Evolutionary conservation across 2,113 vertebrate genomes (phyloP).

Genomic region (Thamnaconus septentrionalis): DNA sequence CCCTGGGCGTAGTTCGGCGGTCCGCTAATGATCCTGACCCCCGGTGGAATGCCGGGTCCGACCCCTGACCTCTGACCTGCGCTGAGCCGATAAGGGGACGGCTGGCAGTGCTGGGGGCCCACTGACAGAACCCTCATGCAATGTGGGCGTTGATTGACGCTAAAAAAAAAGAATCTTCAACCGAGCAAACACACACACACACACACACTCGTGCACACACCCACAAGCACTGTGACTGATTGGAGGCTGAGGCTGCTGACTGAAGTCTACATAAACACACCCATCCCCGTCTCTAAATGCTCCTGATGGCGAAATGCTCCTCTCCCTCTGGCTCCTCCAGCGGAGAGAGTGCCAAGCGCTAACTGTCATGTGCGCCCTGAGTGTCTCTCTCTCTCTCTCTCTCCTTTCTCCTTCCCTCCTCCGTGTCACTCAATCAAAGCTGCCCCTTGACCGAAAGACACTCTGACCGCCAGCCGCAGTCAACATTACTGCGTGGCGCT

Average conservation of each 20-base stretch:
- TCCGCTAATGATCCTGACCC: slow-evolving; percentile 30
- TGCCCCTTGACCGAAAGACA: too few species aligned
- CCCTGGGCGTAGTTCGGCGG: not conserved
- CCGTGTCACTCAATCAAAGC: not conserved
- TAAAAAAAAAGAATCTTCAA: not conserved
- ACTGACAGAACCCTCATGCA: slow-evolving; percentile 13
- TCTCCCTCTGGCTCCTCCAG: slow-evolving; percentile 25
- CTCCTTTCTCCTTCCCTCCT: slow-evolving; percentile 4
- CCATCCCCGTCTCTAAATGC: slow-evolving; percentile 28
- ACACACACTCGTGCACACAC: slow-evolving; percentile 22
- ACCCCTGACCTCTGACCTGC: slow-evolving; percentile 47
- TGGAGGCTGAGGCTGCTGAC: slow-evolving; percentile 28
- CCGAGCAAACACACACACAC: not conserved
- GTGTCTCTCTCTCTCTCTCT: not conserved
- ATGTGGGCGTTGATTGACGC: slow-evolving; percentile 17
- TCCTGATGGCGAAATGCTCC: slow-evolving; percentile 29
- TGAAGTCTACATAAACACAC: slow-evolving; percentile 43
- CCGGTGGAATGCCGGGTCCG: slow-evolving; percentile 50
- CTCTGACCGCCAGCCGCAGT: too few species aligned
- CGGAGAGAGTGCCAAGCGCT: not conserved
- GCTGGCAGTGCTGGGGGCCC: slow-evolving; percentile 36
- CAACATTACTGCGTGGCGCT: too few species aligned
- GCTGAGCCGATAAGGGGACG: slow-evolving; percentile 37
- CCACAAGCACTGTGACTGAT: slow-evolving; percentile 8
- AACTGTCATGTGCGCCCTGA: not conserved